Conservation (phyloP, 2,113 vertebrate species). For the Podarcis muralis region DNA sequence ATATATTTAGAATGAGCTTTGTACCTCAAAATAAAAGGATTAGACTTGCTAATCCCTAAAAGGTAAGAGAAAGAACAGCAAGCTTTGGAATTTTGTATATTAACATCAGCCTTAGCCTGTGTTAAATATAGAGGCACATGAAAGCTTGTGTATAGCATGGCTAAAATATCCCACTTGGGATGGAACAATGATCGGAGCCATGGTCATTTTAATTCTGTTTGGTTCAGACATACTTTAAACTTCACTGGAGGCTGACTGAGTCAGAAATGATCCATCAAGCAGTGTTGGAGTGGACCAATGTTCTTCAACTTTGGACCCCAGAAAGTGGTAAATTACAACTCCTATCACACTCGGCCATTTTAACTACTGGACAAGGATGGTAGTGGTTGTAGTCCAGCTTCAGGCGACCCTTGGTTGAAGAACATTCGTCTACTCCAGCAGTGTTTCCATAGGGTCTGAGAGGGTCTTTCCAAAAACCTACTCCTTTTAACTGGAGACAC, state of each 20-base stretch:
- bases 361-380: too few relatives aligned
- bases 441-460: background rate
- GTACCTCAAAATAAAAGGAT: slow-evolving; percentile 7
- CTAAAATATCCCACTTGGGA: background rate
- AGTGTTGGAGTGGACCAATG: too few relatives aligned
- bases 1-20: background rate
- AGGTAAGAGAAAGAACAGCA: slow-evolving; percentile 15
- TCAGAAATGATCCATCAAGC: background rate
- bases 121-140: background rate
- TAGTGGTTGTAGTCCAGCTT: too few relatives aligned
- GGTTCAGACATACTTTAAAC: background rate
- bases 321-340: too few relatives aligned
- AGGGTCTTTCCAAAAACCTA: background rate
- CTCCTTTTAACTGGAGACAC: background rate
- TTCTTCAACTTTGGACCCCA: too few relatives aligned
- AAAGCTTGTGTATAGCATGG: background rate
- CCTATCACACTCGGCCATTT: too few relatives aligned
- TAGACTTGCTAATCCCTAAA: background rate
- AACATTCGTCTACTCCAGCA: background rate
- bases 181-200: too few relatives aligned
- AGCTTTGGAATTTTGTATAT: background rate
- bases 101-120: background rate
- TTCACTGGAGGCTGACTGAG: background rate
- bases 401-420: too few relatives aligned
- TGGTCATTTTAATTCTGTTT: background rate